Base-by-base conservation (phyloP, 1,140 invertebrate genomes). In the Pseudoatta argentina region DNA sequence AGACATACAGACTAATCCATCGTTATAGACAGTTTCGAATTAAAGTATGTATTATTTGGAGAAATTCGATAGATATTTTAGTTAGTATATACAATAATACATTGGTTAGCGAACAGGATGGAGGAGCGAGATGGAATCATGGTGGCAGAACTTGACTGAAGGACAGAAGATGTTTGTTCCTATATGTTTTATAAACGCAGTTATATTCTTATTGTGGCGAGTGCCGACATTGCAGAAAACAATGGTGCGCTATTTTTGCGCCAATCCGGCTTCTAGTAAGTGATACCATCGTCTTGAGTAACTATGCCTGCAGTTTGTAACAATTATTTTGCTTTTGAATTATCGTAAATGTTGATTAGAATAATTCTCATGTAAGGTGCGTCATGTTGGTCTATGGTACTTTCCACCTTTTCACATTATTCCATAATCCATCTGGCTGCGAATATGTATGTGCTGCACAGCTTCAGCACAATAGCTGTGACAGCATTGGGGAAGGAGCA, bases 391-490 rank as follows among this genome's bases (percentile, higher is more conserved):
- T 98, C 99, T 27, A 98, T 99, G 98, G 91, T 99, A 21, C 94
- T 99, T 1, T 98, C 98, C 12, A 98, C 97, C 69, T 99, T 99
- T 94, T 99, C 98, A 92, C 99, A 99, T 94, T 97, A 97, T 92
- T 98, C 97, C 12, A 92, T 96, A 51, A 95, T 98, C 64, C 99
- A 99, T 95, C 96, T 99, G 69, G 96, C 96, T 91, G 96, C 97
- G 55, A 99, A 99, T 95, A 99, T 99, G 99, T 99, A 98, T 96
- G 99, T 99, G 27, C 95, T 99, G 27, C 97, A 98, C 92, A 99
- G 97, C 91, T 99, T 97, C 91, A 95, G 88, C 88, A 96, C 94
- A 88, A 96, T 96, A 44, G 96, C 97, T 69, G 96, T 98, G n/a
- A 92, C 96, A n/a, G 95, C 97, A 66, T 95, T 99, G 89, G 99